Evolutionary conservation across 2,113 vertebrate species (phyloP), one percentile per base, ranked within the genome.

Genomic region (Lathamus discolor): DNA sequence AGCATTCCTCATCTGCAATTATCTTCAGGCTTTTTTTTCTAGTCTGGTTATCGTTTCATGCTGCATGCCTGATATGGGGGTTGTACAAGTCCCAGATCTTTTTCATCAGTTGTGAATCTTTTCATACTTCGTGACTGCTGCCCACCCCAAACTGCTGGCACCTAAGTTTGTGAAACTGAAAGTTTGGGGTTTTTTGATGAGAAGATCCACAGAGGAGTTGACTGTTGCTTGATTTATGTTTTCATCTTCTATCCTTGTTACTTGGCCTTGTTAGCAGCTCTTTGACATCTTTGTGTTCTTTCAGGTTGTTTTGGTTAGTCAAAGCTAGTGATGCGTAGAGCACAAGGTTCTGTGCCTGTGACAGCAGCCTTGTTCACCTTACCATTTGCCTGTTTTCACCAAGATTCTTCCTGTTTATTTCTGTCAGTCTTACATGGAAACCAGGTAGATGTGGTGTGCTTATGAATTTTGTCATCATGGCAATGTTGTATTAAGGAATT

Each of bases 1-100:
- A 85, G 57, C 78, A 88, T 95, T 97, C 88, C 66, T 83, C 29
- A 57, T 39, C 66, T 75, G 52, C 74, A 78, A 44, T 88, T 97
- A 68, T 61, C 31, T 59, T 74, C 7, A 51, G 31, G 37, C 6
- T 28, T 24, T 64, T 64, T 62, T 70, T 83, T 87, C 67, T 8
- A 12, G 31, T 37, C n/a, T 78, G 18, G 10, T 68, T 85, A 29
- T 87, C 24, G 80, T 81, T 83, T 86, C 29, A 25, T 72, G 29
- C 46, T 83, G 43, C 13, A 12, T 78, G 11, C 23, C 59, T 83
- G 39, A 54, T 86, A 61, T 64, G 48, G 46, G 55, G 68, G 27
- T 70, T 76, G 39, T 63, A 46, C n/a, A 81, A 83, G 59, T 85
- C n/a, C 52, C 3, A 18, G 54, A 7, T 33, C 25, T 20, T 59